These are phyloP conservation scores for Campylomormyrus tamandua DNA, from an alignment of 2,113 vertebrate species.

Conservation along the genomic window DNA sequence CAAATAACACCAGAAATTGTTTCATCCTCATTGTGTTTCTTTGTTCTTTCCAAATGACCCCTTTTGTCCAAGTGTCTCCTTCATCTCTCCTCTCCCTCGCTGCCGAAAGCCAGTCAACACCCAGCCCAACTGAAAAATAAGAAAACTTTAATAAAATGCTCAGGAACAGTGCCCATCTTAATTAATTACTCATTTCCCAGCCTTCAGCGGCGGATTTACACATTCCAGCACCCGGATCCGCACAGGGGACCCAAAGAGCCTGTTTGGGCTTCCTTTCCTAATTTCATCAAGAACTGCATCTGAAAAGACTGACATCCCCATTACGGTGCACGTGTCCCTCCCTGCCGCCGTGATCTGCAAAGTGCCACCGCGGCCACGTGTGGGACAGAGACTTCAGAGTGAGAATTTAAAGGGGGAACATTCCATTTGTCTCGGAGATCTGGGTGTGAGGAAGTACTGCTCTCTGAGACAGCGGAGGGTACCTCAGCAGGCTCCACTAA, in stretches of 20 bases:
- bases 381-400: conserved; percentile 12
- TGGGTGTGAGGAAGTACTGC: neutral
- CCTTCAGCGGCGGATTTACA: conserved; percentile 2
- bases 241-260: neutral
- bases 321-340: conserved; percentile 1
- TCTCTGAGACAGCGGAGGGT: neutral
- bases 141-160: neutral
- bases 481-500: too few relatives aligned
- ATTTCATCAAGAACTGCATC: conserved; percentile 1
- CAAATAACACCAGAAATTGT: neutral
- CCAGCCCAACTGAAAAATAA: neutral
- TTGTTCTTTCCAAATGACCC: neutral
- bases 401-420: conserved; percentile 27
- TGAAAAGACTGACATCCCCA: conserved; percentile 17
- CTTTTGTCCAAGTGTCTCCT: neutral
- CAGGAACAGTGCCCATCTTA: neutral
- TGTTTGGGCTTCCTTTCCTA: neutral
- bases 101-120: neutral
- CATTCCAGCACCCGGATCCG: neutral
- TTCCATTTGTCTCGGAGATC: conserved; percentile 7
- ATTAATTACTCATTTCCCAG: conserved; percentile 3
- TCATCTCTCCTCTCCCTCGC: neutral
- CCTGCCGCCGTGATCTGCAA: conserved; percentile 22
- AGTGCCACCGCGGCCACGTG: conserved; percentile 22
- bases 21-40: neutral